Evolutionary conservation across 2,888 invertebrate genomes (phyloP), one percentile per base, ranked within the genome.

Genomic region (Agrotis ipsilon): DNA sequence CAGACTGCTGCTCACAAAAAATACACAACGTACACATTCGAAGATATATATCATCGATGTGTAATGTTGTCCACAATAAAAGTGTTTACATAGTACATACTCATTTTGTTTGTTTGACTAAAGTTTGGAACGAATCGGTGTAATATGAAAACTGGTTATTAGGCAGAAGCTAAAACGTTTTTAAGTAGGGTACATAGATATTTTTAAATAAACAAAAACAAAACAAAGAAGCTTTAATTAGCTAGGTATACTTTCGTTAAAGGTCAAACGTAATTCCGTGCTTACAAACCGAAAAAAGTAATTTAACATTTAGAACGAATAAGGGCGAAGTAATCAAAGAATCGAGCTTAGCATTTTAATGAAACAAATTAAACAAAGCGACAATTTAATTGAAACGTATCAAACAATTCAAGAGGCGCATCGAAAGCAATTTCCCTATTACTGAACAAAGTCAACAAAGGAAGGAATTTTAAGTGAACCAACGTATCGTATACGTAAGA

Each of bases 371-470:
- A 69, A 77, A 77, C 63, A 72, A 67, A 65, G 64, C 67, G 67
- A 62, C 67, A 62, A 65, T 73, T 82, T 79, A 80, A 82, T 80
- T 80, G 75, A 80, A 74, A 69, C 61, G 64, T 83, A 80, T 74
- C 83, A 59, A 68, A 62, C 80, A 80, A 61, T 60, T 67, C 60
- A 46, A 72, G 46, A 62, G 55, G 62, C 72, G 63, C 72, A 74
- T 75, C 63, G 62, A 71, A 70, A 85, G 71, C 76, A 81, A 83
- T 85, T 75, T 77, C 63, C 78, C 63, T 69, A 75, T 79, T 71
- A 74, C 60, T 57, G 65, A 57, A 65, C 57, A 78, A 78, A 81
- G 82, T 84, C 77, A 86, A 84, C 84, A 81, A 63, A 75, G 61
- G 48, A 58, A 64, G 78, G 72, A 81, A 74, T 70, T 64, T 78